Base-by-base conservation (phyloP, 1,140 invertebrate species). In the Centruroides sculpturatus region DNA sequence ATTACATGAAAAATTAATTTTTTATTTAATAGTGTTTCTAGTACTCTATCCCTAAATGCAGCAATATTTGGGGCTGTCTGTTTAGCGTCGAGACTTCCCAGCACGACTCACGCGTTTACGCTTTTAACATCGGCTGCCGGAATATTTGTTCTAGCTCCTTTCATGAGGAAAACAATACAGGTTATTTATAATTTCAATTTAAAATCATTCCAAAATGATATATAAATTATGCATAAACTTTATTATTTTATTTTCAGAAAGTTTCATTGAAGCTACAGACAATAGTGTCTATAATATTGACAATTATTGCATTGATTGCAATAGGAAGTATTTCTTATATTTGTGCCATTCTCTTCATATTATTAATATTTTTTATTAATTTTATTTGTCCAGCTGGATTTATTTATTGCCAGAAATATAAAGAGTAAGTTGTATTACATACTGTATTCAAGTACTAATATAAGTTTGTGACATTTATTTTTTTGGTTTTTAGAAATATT, bases 61-160 rank as follows among this genome's bases (percentile, higher is more conserved):
- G 92, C 87, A 0, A 83, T 95, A 56, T 96, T 96, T 77, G 88
- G 86, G 0, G 88, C 92, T 2, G 84, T 98, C 34, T 98, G 93
- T 78, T 75, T 98, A 55, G 89, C 93, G 0, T 98, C 95, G 0
- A 79, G 95, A 68, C 72, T 98, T 5, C 78, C 85, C 1, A 85
- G 86, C 0, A 80, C 88, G 1, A 83, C 84, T 66, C 85, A 95
- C 69, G 88, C 89, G 0, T 96, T 96, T 76, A 83, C 90, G 8
- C 76, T 94, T 35, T 78, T 97, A 7, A 86, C 87, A 0, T 80
- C 90, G 61, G 84, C 93, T 0, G 86, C 92, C 3, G 81, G 87
- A 67, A 79, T 87, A 65, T 98, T 98, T 77, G 89, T 92, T 0
- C 73, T 97, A 10, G 86, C 88, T 70, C 92, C 93, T 7, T 80